These are phyloP conservation scores for Hypsopygia costalis DNA, from an alignment of 2,888 invertebrate species.

Conservation along the genomic window DNA sequence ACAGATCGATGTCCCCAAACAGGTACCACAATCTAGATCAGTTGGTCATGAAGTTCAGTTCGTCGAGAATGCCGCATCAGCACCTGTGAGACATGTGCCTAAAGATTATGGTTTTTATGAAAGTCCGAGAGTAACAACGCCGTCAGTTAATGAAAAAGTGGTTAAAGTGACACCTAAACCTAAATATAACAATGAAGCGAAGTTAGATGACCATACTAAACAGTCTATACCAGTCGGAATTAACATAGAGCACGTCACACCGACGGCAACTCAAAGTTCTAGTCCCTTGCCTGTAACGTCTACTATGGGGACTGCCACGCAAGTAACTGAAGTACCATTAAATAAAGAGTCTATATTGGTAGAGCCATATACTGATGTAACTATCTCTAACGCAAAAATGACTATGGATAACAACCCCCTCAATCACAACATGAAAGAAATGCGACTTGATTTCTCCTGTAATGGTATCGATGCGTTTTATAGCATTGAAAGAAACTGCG, in stretches of 20 bases:
- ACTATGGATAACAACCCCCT: not conserved
- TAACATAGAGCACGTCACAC: too few relatives aligned
- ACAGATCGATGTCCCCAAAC: not conserved
- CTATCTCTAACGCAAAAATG: not conserved
- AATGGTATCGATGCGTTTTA: slow-evolving; percentile 31
- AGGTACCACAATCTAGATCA: not conserved
- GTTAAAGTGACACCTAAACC: not conserved
- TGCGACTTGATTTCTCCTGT: slow-evolving; percentile 22
- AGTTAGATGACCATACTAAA: too few relatives aligned
- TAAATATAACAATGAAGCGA: not conserved
- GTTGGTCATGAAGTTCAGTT: not conserved
- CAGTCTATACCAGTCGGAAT: too few relatives aligned
- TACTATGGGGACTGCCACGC: too few relatives aligned
- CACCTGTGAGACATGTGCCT: not conserved
- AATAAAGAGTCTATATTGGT: not conserved
- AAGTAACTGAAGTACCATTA: not conserved
- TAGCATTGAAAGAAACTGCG: slow-evolving; percentile 82
- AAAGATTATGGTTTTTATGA: not conserved
- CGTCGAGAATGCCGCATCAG: not conserved
- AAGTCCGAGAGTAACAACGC: not conserved
- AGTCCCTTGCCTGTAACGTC: too few relatives aligned
- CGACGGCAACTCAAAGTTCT: not conserved
- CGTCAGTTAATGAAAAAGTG: not conserved
- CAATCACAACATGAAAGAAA: not conserved
- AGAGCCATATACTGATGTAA: not conserved